Percentiles rank a stretch among this genome's conserved stretches.
These are phyloP conservation scores for Tiliqua scincoides DNA, from an alignment of 2,113 vertebrate species.

Conservation along the genomic window DNA sequence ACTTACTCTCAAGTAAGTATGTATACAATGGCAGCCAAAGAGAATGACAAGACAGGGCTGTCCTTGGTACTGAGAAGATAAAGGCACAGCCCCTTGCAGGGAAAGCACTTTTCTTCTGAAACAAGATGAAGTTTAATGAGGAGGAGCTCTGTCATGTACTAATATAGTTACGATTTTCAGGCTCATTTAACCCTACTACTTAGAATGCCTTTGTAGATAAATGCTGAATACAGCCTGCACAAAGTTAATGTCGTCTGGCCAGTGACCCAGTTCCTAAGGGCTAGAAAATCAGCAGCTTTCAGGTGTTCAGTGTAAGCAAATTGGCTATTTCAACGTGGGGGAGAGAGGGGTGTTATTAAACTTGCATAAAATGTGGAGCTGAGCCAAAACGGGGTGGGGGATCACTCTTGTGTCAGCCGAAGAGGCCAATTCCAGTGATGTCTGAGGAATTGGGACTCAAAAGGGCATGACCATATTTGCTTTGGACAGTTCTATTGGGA, in stretches of 20 bases:
- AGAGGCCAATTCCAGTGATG: background rate
- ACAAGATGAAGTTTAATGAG: conserved; percentile 6
- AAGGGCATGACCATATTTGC: background rate
- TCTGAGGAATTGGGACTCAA: background rate
- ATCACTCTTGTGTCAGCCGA: background rate
- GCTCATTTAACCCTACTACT: conserved; percentile 2
- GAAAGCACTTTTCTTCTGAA: background rate
- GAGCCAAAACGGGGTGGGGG: background rate
- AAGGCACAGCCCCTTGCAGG: too few relatives aligned
- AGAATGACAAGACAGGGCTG: background rate
- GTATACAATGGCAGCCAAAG: background rate
- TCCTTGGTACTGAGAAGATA: conserved; percentile 18
- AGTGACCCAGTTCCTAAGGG: background rate
- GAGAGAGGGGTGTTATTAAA: background rate
- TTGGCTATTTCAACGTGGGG: too few relatives aligned
- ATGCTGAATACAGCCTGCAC: background rate
- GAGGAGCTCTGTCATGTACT: background rate
- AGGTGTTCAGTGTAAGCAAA: background rate
- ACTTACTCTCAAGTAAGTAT: too few relatives aligned
- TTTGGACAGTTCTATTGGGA: too few relatives aligned
- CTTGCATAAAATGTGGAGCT: background rate
- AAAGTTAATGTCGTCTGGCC: background rate
- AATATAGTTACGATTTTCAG: conserved; percentile 3
- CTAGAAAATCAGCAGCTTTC: background rate
- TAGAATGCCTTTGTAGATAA: background rate